Conservation (phyloP, 2,113 vertebrate genomes). For the Platichthys flesus region DNA sequence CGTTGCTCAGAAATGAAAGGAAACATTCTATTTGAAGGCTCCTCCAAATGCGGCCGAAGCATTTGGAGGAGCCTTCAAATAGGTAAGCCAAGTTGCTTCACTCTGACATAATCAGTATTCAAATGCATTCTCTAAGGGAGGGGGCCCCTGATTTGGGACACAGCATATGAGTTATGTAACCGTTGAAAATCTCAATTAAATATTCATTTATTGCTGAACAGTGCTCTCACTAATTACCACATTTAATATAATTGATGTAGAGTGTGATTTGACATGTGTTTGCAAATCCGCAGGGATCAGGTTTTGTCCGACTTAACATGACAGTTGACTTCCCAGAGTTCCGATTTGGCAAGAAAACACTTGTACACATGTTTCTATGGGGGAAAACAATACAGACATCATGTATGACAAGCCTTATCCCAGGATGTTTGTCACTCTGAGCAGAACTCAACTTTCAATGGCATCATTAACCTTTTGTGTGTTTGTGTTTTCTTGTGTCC, state of each 20-base stretch:
- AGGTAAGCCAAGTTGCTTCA: no score
- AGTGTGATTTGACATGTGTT: neutral
- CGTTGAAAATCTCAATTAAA: neutral
- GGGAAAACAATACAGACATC: neutral
- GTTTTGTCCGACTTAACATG: neutral
- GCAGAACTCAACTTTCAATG: neutral
- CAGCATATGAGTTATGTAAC: neutral
- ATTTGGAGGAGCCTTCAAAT: no score
- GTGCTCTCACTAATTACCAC: neutral
- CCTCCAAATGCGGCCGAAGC: no score
- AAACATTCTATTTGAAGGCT: no score
- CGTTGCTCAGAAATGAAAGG: no score
- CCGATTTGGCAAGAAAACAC: neutral
- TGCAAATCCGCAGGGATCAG: neutral
- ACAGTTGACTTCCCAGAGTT: neutral
- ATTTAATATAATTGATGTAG: neutral
- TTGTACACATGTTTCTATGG: neutral
- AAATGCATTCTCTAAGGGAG: no score
- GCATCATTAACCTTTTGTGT: neutral
- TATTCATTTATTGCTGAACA: neutral
- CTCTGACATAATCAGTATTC: no score
- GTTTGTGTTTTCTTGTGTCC: conserved; percentile 9
- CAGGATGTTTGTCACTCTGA: neutral
- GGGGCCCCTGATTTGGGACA: no score
- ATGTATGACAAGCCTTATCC: neutral